Evolutionary conservation across 2,113 vertebrate genomes (phyloP).

Genomic region (Sander lucioperca): DNA sequence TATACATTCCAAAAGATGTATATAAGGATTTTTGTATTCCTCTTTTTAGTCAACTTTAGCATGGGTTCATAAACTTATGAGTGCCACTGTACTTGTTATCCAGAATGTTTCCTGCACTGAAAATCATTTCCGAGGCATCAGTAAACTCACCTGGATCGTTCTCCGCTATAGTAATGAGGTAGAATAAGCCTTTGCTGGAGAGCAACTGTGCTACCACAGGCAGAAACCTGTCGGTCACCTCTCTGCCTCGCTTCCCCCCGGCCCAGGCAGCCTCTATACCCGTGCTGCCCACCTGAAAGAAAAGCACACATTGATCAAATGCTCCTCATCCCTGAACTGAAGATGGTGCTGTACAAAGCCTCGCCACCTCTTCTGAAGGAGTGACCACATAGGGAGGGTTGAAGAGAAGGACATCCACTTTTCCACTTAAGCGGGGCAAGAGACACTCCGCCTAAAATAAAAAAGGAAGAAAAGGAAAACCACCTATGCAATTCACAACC

Average conservation of each 20-base stretch:
- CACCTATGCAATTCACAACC: accelerated
- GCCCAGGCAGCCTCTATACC: conserved; percentile 96
- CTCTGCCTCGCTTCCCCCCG: conserved; percentile 90
- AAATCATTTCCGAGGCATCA: background rate
- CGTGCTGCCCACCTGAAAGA: conserved; percentile 84
- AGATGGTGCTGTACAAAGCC: background rate
- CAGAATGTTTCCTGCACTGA: too few species aligned
- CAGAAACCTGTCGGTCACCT: conserved; percentile 93
- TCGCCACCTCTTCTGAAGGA: conserved; percentile 90
- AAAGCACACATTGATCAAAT: background rate
- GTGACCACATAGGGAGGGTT: conserved; percentile 97
- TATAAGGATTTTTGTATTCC: too few species aligned
- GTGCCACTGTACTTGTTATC: too few species aligned
- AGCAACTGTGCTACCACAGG: conserved; percentile 88
- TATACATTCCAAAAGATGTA: too few species aligned
- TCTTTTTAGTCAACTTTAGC: too few species aligned
- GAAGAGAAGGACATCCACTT: conserved; percentile 94
- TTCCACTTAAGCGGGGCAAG: conserved; percentile 87
- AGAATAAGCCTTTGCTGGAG: conserved; percentile 90
- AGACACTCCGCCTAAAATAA: conserved; percentile 85
- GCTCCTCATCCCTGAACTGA: background rate
- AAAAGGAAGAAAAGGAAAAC: accelerated
- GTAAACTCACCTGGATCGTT: conserved; percentile 90
- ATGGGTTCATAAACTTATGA: too few species aligned
- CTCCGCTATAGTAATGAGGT: conserved; percentile 91